phyloP scores from a whole-genome alignment of 2,888 invertebrate genomes.

The Cinara cedri region DNA sequence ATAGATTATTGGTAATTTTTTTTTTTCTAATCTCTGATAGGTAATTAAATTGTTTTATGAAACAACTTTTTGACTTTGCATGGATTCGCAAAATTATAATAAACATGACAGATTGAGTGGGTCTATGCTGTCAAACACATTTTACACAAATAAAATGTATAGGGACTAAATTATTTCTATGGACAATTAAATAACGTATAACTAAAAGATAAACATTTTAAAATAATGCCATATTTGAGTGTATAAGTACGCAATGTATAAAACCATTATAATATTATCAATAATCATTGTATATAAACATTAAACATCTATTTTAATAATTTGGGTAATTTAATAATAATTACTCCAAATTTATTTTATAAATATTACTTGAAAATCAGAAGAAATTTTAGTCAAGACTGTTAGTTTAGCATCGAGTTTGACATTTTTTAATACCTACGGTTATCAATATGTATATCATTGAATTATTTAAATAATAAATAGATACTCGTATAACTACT shows the following conservation, averaged over 20 bases:
- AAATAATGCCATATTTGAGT: slow-evolving; percentile 1
- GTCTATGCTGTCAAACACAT: too few species aligned
- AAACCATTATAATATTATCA: not conserved
- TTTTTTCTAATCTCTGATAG: not conserved
- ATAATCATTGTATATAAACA: not conserved
- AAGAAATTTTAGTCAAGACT: slow-evolving; percentile 37
- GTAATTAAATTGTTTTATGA: not conserved
- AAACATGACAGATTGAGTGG: too few species aligned
- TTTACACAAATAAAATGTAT: too few species aligned
- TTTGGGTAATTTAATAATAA: slow-evolving; percentile 7
- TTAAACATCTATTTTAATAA: not conserved
- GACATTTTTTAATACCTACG: slow-evolving; percentile 4
- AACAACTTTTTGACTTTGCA: not conserved
- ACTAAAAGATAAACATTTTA: not conserved
- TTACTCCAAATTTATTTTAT: not conserved
- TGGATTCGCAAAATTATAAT: not conserved
- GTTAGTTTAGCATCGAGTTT: slow-evolving; percentile 20
- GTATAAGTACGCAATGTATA: not conserved
- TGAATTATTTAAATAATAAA: too few species aligned
- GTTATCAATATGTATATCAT: too few species aligned
- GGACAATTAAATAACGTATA: not conserved
- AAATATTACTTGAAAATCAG: slow-evolving; percentile 15
- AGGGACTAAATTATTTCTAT: too few species aligned
- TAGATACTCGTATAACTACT: not conserved
- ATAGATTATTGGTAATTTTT: not conserved